These are phyloP conservation scores for Myotis daubentonii DNA, from an alignment of 2,797 vertebrate species.

Conservation along the genomic window DNA sequence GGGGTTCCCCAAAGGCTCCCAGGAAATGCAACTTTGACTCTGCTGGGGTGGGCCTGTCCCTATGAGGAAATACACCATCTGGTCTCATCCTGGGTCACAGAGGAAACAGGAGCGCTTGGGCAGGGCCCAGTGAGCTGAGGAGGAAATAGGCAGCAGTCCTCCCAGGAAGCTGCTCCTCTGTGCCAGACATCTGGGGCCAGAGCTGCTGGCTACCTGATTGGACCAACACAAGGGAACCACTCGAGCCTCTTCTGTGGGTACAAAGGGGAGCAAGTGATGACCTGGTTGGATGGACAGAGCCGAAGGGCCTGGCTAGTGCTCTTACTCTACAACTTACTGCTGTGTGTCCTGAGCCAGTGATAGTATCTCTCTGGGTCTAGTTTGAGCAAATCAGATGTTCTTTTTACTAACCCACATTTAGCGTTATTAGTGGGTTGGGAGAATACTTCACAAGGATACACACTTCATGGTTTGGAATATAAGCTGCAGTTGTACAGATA, in stretches of 20 bases:
- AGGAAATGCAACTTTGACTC: neutral
- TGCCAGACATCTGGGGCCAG: neutral
- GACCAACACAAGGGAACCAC: neutral
- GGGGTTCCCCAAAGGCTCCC: neutral
- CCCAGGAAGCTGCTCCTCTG: neutral
- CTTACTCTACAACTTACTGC: neutral
- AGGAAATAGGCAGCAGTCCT: neutral
- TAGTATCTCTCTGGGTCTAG: neutral
- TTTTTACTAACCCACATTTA: neutral
- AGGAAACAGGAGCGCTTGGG: rapidly evolving
- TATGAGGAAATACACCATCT: neutral
- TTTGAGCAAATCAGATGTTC: neutral
- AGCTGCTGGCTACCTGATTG: neutral
- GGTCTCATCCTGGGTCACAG: neutral
- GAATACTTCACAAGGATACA: neutral
- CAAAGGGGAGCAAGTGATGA: neutral
- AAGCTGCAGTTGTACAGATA: neutral
- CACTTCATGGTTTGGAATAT: neutral
- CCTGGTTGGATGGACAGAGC: neutral
- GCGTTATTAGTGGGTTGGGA: neutral
- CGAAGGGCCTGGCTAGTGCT: neutral
- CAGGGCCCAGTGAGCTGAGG: neutral
- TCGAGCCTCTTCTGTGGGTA: neutral
- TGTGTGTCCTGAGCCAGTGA: neutral
- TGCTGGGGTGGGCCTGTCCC: neutral